phyloP scores from a whole-genome alignment of 2,113 vertebrate genomes.

The Pluvianellus socialis region DNA sequence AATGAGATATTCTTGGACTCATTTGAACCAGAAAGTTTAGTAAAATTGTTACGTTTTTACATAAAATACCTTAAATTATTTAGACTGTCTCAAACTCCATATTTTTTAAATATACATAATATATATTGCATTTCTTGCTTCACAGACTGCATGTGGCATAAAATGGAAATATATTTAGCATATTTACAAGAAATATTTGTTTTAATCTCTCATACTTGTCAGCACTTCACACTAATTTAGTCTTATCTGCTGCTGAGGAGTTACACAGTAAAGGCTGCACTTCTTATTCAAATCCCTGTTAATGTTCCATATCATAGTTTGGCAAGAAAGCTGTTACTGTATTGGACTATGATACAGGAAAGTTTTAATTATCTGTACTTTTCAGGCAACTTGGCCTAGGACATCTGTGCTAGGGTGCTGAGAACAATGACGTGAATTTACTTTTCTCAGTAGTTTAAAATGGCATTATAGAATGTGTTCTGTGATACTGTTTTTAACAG shows the following conservation, averaged over 20 bases:
- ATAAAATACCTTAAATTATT: conserved; percentile 69
- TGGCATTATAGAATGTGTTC: neutral
- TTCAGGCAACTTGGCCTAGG: conserved; percentile 46
- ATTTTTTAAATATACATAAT: neutral
- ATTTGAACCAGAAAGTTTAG: conserved; percentile 82
- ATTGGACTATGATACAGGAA: conserved; percentile 19
- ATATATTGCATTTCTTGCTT: neutral
- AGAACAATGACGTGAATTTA: conserved; percentile 17
- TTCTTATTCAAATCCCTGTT: conserved; percentile 65
- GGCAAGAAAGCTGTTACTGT: conserved; percentile 24
- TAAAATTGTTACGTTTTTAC: conserved; percentile 74
- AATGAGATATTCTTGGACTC: conserved; percentile 84
- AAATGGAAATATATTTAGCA: conserved; percentile 29
- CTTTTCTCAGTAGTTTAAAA: conserved; percentile 19
- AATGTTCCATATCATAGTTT: conserved; percentile 55
- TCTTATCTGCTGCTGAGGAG: conserved; percentile 53
- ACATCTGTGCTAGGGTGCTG: neutral
- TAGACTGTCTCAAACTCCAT: neutral
- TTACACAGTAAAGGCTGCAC: conserved; percentile 27
- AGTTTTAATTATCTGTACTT: conserved; percentile 52
- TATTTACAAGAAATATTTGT: conserved; percentile 58
- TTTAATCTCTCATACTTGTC: conserved; percentile 64
- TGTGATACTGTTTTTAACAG: neutral
- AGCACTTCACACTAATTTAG: conserved; percentile 65
- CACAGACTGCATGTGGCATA: neutral